Evolutionary conservation across 2,113 vertebrate genomes (phyloP).

Genomic region (Sus scrofa): T2T-Sscrofa CM000824.6:165756001-165756500

Average conservation of each 20-base stretch:
- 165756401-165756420: neutral
- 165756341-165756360: neutral
- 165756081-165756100: too few species aligned
- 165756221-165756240: neutral
- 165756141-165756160: neutral
- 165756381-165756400: slow-evolving; percentile 4
- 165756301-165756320: neutral
- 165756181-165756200: neutral
- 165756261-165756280: neutral
- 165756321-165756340: neutral
- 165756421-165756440: neutral
- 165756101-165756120: too few species aligned
- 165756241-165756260: neutral
- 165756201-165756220: slow-evolving; percentile 32
- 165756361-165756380: slow-evolving; percentile 30
- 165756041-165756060: too few species aligned
- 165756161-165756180: neutral
- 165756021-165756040: too few species aligned
- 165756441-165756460: neutral
- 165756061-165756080: too few species aligned
- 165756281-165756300: neutral
- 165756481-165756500: neutral
- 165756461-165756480: neutral
- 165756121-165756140: too few species aligned
- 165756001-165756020: too few species aligned